Evolutionary conservation across 1,140 invertebrate genomes (phyloP).

Genomic region (Globodera ellingtonae): DNA sequence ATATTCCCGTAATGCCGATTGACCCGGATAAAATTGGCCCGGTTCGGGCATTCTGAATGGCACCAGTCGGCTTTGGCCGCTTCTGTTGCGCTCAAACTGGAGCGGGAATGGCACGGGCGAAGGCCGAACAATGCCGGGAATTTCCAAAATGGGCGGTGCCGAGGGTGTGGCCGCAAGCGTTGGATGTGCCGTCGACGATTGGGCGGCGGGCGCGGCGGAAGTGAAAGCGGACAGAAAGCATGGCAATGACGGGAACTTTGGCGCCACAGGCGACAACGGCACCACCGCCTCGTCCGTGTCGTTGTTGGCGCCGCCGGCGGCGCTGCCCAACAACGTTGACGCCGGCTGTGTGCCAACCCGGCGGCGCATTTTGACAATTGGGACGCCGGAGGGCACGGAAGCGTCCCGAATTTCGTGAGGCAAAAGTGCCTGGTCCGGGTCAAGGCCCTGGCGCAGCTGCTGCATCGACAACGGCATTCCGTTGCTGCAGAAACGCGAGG

Average conservation of each 20-base stretch:
- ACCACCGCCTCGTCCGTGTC: slow-evolving; percentile 29
- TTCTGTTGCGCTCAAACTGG: background rate
- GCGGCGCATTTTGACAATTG: slow-evolving; percentile 45
- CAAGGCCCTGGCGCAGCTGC: slow-evolving; percentile 26
- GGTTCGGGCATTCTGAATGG: slow-evolving; percentile 17
- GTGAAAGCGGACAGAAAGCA: slow-evolving; percentile 17
- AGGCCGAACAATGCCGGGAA: slow-evolving; percentile 21
- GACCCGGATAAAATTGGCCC: slow-evolving; percentile 25
- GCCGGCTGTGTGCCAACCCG: background rate
- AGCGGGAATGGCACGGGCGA: slow-evolving; percentile 24
- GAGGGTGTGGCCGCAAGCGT: background rate
- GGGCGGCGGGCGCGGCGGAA: background rate
- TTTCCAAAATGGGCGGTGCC: background rate
- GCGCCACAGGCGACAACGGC: slow-evolving; percentile 39
- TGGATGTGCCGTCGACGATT: background rate
- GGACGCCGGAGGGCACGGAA: slow-evolving; percentile 40
- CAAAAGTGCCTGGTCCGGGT: slow-evolving; percentile 32
- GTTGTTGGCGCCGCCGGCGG: background rate
- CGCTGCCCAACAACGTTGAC: background rate
- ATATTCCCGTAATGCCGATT: background rate
- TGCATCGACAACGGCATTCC: background rate
- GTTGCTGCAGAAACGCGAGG: slow-evolving; percentile 48
- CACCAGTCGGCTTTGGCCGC: slow-evolving; percentile 5
- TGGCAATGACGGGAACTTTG: slow-evolving; percentile 40
- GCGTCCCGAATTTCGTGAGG: slow-evolving; percentile 47